Base-by-base conservation (phyloP, 2,113 vertebrate species). In the Zosterops hypoxanthus region DNA sequence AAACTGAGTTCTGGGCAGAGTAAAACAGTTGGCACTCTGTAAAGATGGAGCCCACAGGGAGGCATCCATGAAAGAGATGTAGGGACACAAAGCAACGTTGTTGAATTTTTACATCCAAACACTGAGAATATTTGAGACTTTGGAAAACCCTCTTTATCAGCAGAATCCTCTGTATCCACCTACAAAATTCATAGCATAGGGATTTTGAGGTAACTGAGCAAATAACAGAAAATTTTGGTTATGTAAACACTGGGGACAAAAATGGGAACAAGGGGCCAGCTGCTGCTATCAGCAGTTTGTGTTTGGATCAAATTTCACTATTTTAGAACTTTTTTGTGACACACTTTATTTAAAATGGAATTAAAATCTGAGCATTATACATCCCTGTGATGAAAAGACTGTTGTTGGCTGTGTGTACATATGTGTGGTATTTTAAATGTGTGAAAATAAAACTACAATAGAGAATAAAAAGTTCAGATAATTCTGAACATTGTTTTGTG, bases 101-200 rank as follows among this genome's bases (percentile, higher is more conserved):
- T 9, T 79, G 47, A 50, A 82, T 68, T 79, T 68, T 79, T 76
- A 72, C 53, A 75, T 85, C n/a, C 70, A 88, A 82, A 71, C 14
- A 24, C 28, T 18, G 47, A 63, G 36, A 86, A 13, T 16, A 63
- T 47, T 66, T 33, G 53, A 57, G 79, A 46, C 23, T 82, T 57
- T 57, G 47, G 61, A 59, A 94, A 79, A 73, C 49, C 34, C 13
- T 31, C 39, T 73, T 75, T 39, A 29, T 39, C 23, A 36, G 44
- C 29, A 77, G 46, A 82, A 65, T 61, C 25, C 8, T 66, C 47
- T 56, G 21, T 39, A 23, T 25, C 20, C 36, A 20, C 33, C 17
- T 52, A 34, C 23, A 34, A 46, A 94, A 91, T 71, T 68, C 8
- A 18, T 49, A 82, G 16, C 9, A 5, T 8, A n/a, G 47, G 44